phyloP scores from a whole-genome alignment of 2,113 vertebrate species.

The Gadus chalcogrammus region DNA sequence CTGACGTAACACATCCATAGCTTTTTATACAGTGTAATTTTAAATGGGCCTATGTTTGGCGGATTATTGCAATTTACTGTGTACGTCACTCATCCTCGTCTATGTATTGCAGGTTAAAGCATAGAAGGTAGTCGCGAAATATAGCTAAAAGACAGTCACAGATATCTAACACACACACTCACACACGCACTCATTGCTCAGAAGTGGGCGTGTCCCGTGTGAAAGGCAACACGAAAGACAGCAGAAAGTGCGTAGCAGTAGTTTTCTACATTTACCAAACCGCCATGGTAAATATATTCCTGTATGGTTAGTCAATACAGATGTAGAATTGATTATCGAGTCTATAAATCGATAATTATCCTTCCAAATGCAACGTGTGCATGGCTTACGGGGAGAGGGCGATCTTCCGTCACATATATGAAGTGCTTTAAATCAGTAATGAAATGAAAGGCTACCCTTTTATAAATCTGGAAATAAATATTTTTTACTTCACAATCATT shows the following conservation, averaged over 20 bases:
- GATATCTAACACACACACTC: constrained; percentile 17
- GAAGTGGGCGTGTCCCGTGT: constrained; percentile 76
- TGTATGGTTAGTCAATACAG: neutral
- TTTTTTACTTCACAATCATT: too few species aligned
- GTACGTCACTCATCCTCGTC: too few species aligned
- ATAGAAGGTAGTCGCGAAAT: too few species aligned
- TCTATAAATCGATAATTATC: constrained; percentile 3
- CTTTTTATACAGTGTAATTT: too few species aligned
- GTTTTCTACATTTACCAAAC: constrained; percentile 55
- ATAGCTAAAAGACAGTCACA: neutral
- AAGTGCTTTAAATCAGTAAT: constrained; percentile 37
- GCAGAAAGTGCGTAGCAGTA: constrained; percentile 72
- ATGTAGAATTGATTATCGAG: neutral
- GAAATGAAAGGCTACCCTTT: neutral
- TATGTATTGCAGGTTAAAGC: too few species aligned
- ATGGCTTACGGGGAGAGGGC: neutral
- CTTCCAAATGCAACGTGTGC: neutral
- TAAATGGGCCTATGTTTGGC: too few species aligned
- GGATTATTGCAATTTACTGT: too few species aligned
- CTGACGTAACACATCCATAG: constrained; percentile 21
- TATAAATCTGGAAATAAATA: too few species aligned
- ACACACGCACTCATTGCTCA: constrained; percentile 43
- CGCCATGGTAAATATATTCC: constrained; percentile 19
- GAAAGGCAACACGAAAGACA: constrained; percentile 51
- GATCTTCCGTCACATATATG: constrained; percentile 48